Evolutionary conservation across 2,113 vertebrate species (phyloP).

Genomic region (Oplegnathus fasciatus): DNA sequence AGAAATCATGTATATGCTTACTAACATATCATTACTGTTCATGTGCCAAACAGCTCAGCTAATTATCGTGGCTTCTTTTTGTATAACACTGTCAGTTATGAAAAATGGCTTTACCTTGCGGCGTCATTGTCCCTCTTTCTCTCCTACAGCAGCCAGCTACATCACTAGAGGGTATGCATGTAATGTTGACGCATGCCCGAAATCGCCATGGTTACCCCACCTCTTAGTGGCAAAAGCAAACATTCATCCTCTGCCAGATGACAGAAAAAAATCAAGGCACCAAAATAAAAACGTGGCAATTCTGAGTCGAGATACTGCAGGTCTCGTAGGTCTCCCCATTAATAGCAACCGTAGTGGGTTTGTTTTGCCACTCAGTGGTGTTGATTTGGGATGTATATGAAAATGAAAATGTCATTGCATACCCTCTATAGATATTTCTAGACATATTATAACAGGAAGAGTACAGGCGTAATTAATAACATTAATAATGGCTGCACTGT

Average conservation of each 20-base stretch:
- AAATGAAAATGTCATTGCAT: conserved; percentile 4
- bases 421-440: background rate
- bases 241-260: background rate
- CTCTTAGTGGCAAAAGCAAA: conserved; percentile 4
- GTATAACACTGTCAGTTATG: background rate
- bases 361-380: conserved; percentile 1
- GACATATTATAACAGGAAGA: conserved; percentile 7
- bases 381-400: background rate
- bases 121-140: background rate
- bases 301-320: background rate
- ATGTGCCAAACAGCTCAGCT: conserved; percentile 73
- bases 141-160: background rate
- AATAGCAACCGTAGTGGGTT: background rate
- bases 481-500: background rate
- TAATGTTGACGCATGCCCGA: background rate
- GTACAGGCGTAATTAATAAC: background rate
- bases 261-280: background rate
- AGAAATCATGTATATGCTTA: conserved; percentile 12
- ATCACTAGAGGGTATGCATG: background rate
- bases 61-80: conserved; percentile 38
- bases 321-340: background rate
- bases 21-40: conserved; percentile 58
- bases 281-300: background rate
- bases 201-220: background rate
- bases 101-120: conserved; percentile 18